These are phyloP conservation scores for Gavialis gangeticus DNA, from an alignment of 2,113 vertebrate species.

Conservation along the genomic window DNA sequence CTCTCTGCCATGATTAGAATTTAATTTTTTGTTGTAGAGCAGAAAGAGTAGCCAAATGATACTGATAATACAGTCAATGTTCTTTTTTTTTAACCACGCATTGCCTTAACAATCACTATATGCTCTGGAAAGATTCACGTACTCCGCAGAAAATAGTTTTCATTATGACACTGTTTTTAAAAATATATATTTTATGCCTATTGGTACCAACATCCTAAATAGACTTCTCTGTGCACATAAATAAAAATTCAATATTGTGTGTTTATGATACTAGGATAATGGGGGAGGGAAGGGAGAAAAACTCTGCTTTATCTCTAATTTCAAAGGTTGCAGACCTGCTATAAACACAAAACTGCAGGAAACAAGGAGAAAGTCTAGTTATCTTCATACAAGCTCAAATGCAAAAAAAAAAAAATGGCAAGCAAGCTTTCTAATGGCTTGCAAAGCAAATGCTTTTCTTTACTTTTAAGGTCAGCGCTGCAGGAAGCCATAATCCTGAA, in stretches of 20 bases:
- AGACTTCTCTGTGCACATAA: neutral
- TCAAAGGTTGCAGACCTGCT: constrained; percentile 58
- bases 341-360: constrained; percentile 7
- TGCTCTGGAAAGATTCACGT: neutral
- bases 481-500: constrained; percentile 52
- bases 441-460: constrained; percentile 43
- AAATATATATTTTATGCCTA: neutral
- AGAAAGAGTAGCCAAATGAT: neutral
- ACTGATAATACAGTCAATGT: neutral
- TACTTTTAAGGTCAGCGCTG: constrained; percentile 52
- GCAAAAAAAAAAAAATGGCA: constrained; percentile 16
- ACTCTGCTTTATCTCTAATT: constrained; percentile 54
- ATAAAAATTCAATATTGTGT: constrained; percentile 49
- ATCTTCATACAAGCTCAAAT: neutral
- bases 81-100: neutral
- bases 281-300: neutral
- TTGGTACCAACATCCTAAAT: constrained; percentile 9
- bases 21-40: rapidly evolving
- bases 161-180: neutral
- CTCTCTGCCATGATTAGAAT: neutral
- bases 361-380: neutral
- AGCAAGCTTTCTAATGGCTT: constrained; percentile 33
- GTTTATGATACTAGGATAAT: constrained; percentile 46
- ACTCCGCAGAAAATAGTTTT: constrained; percentile 21
- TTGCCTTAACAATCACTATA: neutral